Percentiles rank a stretch among this genome's conserved stretches.
Evolutionary conservation across 2,113 vertebrate species (phyloP).

Genomic region (Ophthalmolycus amberensis): DNA sequence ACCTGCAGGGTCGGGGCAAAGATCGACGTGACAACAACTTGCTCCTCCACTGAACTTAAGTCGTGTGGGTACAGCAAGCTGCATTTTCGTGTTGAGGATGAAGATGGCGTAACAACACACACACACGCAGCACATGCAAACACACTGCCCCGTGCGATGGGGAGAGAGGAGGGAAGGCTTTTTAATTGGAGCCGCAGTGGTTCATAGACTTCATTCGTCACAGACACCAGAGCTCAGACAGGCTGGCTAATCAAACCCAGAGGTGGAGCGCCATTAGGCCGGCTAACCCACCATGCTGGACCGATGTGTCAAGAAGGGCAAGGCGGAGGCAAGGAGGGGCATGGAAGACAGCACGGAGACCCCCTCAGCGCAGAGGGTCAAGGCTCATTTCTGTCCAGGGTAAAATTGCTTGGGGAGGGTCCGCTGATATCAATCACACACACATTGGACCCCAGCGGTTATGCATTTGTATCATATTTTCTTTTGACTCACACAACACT

Average conservation of each 20-base stretch:
- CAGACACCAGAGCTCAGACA: constrained; percentile 45
- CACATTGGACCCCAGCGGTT: not conserved
- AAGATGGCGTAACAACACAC: not conserved
- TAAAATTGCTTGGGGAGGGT: constrained; percentile 13
- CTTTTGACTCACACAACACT: not conserved
- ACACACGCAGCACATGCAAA: constrained; percentile 16
- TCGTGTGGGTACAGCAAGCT: not conserved
- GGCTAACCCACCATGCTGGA: constrained; percentile 33
- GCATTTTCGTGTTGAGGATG: not conserved
- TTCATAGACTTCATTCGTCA: constrained; percentile 65
- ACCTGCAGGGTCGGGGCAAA: not conserved
- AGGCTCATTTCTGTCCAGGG: constrained; percentile 25
- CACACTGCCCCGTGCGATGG: not conserved
- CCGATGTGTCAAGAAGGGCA: constrained; percentile 18
- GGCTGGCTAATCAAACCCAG: constrained; percentile 63
- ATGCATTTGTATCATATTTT: constrained; percentile 7
- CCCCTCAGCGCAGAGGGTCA: constrained; percentile 10
- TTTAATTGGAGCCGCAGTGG: constrained; percentile 52
- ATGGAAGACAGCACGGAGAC: constrained; percentile 22
- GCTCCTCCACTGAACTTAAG: not conserved
- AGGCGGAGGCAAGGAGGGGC: constrained; percentile 2
- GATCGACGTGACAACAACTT: not conserved
- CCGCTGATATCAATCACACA: not conserved
- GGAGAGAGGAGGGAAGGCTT: constrained; percentile 10
- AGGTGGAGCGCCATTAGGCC: constrained; percentile 43